Conservation (phyloP, 2,797 vertebrate species). For the Prionace glauca region DNA sequence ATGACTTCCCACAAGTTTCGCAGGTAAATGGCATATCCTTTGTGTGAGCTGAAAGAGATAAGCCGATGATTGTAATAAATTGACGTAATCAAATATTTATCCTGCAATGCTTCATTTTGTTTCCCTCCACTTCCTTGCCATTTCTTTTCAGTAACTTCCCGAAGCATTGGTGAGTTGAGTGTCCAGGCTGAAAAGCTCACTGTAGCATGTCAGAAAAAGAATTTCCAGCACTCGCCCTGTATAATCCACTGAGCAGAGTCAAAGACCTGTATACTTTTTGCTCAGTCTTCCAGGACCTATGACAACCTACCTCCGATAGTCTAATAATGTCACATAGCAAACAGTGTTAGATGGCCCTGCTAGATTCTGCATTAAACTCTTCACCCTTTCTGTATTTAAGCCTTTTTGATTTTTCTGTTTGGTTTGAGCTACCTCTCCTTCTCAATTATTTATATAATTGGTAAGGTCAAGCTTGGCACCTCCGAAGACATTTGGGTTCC, state of each 20-base stretch:
- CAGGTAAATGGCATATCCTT: slow-evolving; percentile 99
- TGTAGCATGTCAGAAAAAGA: neutral
- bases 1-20: slow-evolving; percentile 93
- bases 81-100: neutral
- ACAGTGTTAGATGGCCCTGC: neutral
- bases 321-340: neutral
- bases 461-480: neutral
- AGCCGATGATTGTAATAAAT: neutral
- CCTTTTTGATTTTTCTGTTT: neutral
- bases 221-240: neutral
- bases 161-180: neutral
- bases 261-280: neutral
- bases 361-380: neutral
- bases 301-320: neutral
- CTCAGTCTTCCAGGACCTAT: neutral
- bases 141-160: neutral
- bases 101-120: neutral
- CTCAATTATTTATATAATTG: neutral
- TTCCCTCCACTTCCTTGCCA: neutral
- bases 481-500: neutral
- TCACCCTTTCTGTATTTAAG: neutral
- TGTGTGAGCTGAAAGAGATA: slow-evolving; percentile 72
- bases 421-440: neutral
- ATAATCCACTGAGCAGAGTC: neutral
- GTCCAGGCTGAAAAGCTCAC: neutral